Base-by-base conservation (phyloP, 92 coral and sea anemone genomes). In the Paragorgia papillata region DNA sequence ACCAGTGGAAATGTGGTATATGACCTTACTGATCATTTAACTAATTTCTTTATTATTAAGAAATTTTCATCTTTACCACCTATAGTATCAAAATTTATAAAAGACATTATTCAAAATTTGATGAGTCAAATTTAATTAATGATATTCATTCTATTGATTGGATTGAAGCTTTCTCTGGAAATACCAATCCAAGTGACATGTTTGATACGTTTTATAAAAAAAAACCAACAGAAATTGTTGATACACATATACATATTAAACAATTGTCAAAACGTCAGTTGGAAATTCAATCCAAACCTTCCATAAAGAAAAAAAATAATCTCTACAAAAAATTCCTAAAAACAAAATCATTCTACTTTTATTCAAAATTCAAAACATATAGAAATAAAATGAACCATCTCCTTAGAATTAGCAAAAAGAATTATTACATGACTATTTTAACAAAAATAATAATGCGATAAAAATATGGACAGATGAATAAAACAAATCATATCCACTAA, bases 21-120 rank as follows among this genome's bases (percentile, higher is more conserved):
- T 69, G 83, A 79, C 21, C 39, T 68, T 7, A 79, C 84, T 27
- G 88, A 79, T 57, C 83, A 84, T 68, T 56, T 84, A n/a, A 79
- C 84, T 26, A 84, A 84, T 32, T 78, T 84, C 54, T 26, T 69
- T 21, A 69, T 84, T 40, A 68, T 84, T 68, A 79, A 84, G 44
- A 84, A 78, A 15, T 80, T 80, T 53, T 29, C 75, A 32, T 57
- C 71, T 21, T 76, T 70, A 24, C 64, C 88, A 39, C 25, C 54
- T 40, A n/a, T n/a, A 76, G 43, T 53, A 32, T 83, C 18, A 79
- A 79, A 67, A 25, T 69, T 37, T 37, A 13, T 30, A 78, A 69
- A 50, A 79, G 84, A 62, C 84, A 84, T 62, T 84, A 66, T 50
- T 66, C 84, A 12, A 84, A 79, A 32, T 60, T 66, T 70, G 41